Percentiles rank a stretch among this genome's conserved stretches.
Evolutionary conservation across 2,113 vertebrate genomes (phyloP).

Genomic region (Tricholaema leucomelas): DNA sequence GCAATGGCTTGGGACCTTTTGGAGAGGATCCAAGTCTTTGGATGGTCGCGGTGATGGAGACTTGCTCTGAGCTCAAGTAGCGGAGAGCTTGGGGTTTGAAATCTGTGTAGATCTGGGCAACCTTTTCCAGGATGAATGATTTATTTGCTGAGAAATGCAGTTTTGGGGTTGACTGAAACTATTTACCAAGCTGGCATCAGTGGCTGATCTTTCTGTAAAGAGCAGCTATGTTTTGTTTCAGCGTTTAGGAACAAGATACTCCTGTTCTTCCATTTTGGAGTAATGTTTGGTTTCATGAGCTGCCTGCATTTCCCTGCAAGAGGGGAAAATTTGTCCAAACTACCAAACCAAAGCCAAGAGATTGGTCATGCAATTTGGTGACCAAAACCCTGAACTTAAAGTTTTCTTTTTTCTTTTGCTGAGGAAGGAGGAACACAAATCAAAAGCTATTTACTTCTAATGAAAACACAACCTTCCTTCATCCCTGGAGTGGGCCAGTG

Average conservation of each 20-base stretch:
- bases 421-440: background rate
- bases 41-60: background rate
- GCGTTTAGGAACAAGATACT: background rate
- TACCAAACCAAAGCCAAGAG: background rate
- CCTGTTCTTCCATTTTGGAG: background rate
- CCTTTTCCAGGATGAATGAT: background rate
- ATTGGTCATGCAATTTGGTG: background rate
- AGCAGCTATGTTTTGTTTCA: background rate
- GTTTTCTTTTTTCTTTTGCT: constrained; percentile 2
- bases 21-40: background rate
- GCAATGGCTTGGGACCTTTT: rapidly evolving
- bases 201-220: background rate
- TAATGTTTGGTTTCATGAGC: background rate
- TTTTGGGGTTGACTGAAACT: constrained; percentile 40
- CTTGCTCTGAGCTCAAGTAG: background rate
- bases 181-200: background rate
- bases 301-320: background rate
- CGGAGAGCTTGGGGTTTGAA: background rate
- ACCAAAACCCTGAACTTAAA: background rate
- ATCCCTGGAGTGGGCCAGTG: background rate
- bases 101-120: background rate
- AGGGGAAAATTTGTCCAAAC: background rate
- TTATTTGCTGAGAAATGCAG: constrained; percentile 43
- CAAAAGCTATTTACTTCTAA: background rate
- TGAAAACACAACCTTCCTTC: background rate